A percentile compares a stretch with the other conserved stretches of the same genome.
phyloP scores from a whole-genome alignment of 2,888 invertebrate species.

The Zaprionus lineosus region DNA sequence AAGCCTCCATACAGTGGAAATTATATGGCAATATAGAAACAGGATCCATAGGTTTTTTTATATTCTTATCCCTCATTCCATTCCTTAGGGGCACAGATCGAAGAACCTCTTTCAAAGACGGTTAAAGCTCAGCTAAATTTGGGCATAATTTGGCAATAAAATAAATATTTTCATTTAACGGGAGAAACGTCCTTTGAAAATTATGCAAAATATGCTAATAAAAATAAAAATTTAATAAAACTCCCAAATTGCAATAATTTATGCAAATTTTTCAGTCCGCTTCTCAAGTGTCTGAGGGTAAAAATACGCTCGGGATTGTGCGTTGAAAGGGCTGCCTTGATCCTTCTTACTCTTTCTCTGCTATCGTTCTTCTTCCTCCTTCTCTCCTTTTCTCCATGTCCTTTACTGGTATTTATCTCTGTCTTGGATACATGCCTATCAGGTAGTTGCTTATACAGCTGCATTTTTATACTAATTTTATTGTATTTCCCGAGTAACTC shows the following conservation, averaged over 20 bases:
- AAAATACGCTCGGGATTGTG: conserved; percentile 24
- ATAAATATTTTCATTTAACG: background rate
- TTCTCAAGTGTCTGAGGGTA: conserved; percentile 6
- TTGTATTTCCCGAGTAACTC: conserved; percentile 45
- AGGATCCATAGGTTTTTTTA: no score
- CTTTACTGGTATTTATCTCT: background rate
- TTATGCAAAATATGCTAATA: conserved; percentile 75
- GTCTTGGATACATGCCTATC: conserved; percentile 48
- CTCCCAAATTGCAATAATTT: conserved; percentile 56
- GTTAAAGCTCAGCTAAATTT: no score
- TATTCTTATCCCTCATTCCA: no score
- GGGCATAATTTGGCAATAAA: background rate
- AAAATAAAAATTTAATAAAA: conserved; percentile 73
- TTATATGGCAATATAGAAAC: no score
- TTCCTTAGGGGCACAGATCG: no score
- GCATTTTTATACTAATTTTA: conserved; percentile 65
- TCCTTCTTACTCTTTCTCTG: background rate
- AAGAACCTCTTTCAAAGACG: no score
- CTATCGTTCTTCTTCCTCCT: background rate
- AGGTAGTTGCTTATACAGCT: conserved; percentile 74
- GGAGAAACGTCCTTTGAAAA: conserved; percentile 36
- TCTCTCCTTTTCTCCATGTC: background rate
- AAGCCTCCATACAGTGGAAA: no score
- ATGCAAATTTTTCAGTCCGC: conserved; percentile 60
- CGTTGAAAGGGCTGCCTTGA: conserved; percentile 39